Evolutionary conservation across 2,888 invertebrate genomes (phyloP).

Genomic region (Drosophila phalerata): DNA sequence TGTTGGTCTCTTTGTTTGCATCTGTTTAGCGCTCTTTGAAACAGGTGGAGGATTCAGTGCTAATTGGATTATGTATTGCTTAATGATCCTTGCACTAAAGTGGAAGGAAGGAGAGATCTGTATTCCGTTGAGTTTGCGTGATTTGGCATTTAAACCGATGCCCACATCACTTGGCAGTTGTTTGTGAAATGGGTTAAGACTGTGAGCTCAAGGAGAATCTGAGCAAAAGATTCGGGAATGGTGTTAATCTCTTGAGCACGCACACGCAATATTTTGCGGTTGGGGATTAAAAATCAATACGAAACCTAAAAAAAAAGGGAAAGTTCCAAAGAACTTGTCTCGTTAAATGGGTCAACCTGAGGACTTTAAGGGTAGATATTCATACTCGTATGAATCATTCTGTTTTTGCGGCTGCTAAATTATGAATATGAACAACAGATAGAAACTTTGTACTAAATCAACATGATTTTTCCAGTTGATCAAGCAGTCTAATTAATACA

Average conservation of each 20-base stretch:
- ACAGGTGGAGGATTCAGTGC: constrained; percentile 72
- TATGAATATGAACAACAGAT: neutral
- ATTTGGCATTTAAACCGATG: constrained; percentile 52
- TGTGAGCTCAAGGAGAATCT: neutral
- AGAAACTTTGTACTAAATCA: constrained; percentile 10
- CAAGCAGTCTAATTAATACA: constrained; percentile 58
- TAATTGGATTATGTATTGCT: constrained; percentile 79
- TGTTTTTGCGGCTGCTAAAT: neutral
- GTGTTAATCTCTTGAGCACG: constrained; percentile 53
- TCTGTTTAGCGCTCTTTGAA: constrained; percentile 53
- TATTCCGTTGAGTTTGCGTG: constrained; percentile 49
- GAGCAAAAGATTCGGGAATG: constrained; percentile 31
- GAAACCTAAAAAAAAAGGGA: constrained; percentile 42
- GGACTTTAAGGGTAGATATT: constrained; percentile 10
- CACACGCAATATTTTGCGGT: constrained; percentile 47
- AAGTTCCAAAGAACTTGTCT: constrained; percentile 30
- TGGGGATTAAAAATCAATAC: constrained; percentile 16
- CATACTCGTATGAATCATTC: constrained; percentile 23
- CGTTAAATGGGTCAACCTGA: constrained; percentile 38
- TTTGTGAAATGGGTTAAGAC: constrained; percentile 53
- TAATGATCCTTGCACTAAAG: constrained; percentile 67
- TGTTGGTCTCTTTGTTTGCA: constrained; percentile 54
- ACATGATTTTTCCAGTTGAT: constrained; percentile 51
- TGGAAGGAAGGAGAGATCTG: constrained; percentile 13
- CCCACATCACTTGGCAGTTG: constrained; percentile 45